These are phyloP conservation scores for Pollenia angustigena DNA, from an alignment of 2,888 invertebrate genomes.

Conservation along the genomic window DNA sequence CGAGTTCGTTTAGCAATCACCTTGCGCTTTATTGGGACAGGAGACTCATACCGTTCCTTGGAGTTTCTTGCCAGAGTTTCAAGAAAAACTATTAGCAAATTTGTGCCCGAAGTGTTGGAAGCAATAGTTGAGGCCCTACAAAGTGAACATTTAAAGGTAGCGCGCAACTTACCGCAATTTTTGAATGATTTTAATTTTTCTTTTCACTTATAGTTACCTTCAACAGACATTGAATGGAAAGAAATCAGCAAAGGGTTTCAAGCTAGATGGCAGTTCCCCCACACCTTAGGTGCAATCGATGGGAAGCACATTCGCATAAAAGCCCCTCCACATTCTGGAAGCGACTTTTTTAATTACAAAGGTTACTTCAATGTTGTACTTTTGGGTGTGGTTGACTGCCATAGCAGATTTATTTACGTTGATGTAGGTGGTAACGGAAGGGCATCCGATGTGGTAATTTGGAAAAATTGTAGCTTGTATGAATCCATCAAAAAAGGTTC, in stretches of 20 bases:
- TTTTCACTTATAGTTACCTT: neutral
- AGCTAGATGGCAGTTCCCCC: neutral
- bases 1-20: constrained; percentile 14
- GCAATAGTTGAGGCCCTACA: neutral
- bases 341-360: constrained; percentile 33
- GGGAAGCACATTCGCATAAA: neutral
- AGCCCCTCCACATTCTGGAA: neutral
- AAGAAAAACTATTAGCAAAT: constrained; percentile 54
- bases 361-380: constrained; percentile 33
- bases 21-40: constrained; percentile 37
- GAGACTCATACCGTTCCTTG: constrained; percentile 62
- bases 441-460: neutral
- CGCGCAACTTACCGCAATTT: neutral
- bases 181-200: neutral
- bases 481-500: neutral
- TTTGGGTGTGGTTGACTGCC: constrained; percentile 29
- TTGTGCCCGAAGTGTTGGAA: constrained; percentile 48
- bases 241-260: neutral
- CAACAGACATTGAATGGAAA: neutral
- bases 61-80: constrained; percentile 52
- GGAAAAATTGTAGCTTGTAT: neutral
- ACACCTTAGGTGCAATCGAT: neutral
- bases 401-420: constrained; percentile 33
- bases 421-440: constrained; percentile 40
- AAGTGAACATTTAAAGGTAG: neutral